Conservation (phyloP, 1,140 invertebrate species). For the Eriocheir sinensis region DNA sequence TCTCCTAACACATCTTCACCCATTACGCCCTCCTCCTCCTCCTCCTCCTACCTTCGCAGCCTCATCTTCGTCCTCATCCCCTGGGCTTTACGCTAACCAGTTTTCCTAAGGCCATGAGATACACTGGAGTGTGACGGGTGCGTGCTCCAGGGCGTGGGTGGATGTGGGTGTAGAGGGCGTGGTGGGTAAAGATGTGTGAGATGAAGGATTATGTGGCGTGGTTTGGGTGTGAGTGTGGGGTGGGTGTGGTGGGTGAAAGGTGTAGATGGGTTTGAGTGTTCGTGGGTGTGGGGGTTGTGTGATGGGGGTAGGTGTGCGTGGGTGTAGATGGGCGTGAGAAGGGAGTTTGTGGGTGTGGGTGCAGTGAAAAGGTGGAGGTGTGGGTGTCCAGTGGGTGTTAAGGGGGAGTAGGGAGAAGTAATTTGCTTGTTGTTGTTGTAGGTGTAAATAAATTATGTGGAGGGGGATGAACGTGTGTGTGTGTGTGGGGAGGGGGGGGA, state of each 20-base stretch:
- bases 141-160: too few species aligned
- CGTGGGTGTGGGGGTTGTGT: not conserved
- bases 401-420: too few species aligned
- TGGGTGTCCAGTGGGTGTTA: not conserved
- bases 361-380: not conserved
- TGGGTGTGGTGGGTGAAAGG: not conserved
- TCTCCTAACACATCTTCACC: too few species aligned
- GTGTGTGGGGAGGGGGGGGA: too few species aligned
- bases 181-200: not conserved
- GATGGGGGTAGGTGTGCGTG: not conserved
- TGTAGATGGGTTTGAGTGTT: not conserved
- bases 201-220: too few species aligned
- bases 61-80: too few species aligned
- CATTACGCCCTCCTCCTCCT: not conserved
- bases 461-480: too few species aligned
- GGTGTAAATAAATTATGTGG: too few species aligned
- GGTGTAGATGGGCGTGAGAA: not conserved
- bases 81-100: not conserved
- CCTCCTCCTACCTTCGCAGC: not conserved
- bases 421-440: too few species aligned
- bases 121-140: not conserved
- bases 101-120: not conserved
- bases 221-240: too few species aligned
- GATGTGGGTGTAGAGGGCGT: too few species aligned
- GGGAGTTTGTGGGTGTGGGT: not conserved